Base-by-base conservation (phyloP, 2,888 invertebrate species). In the Saturnia pavonia region DNA sequence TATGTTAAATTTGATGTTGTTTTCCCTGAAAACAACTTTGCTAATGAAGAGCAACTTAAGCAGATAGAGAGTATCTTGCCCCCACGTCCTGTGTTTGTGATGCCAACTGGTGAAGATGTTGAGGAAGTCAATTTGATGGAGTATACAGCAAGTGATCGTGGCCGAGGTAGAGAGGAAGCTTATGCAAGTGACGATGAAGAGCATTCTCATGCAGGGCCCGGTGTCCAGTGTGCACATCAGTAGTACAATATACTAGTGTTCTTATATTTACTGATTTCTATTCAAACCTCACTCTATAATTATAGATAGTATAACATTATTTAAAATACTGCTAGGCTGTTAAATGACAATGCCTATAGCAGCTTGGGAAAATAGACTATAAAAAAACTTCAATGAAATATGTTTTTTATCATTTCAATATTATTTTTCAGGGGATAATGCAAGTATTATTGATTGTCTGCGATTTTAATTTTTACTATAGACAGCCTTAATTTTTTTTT, bases 101-200 rank as follows among this genome's bases (percentile, higher is more conserved):
- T 96, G 94, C 97, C 98, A 0, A 94, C 94, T 70, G 97, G 96
- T 8, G 97, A 97, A 69, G 95, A 97, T 83, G 97, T 97, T 0
- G 98, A 98, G 86, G 98, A 98, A 87, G 98, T 97, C 0, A 96
- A 96, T 83, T 90, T 99, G 85, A 94, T 95, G 78, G 97, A 98
- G 73, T 96, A 96, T 79, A 96, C 96, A 76, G 95, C 96, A 0
- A 94, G 94, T 76, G 95, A 95, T 69, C 91, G 94, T 72, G 89
- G 92, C 67, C 88, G 94, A 51, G 88, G 87, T 9, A 91, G 96
- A 2, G 95, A 96, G 74, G 96, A 97, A 83, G 96, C 96, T 0
- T 97, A 97, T 83, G 96, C 96, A 71, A 96, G 96, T 83, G 96
- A 96, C 76, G 95, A 95, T 78, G 94, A 94, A 57, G 94, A 94